These are phyloP conservation scores for Phaethornis superciliosus DNA, from an alignment of 2,113 vertebrate genomes.

Conservation along the genomic window DNA sequence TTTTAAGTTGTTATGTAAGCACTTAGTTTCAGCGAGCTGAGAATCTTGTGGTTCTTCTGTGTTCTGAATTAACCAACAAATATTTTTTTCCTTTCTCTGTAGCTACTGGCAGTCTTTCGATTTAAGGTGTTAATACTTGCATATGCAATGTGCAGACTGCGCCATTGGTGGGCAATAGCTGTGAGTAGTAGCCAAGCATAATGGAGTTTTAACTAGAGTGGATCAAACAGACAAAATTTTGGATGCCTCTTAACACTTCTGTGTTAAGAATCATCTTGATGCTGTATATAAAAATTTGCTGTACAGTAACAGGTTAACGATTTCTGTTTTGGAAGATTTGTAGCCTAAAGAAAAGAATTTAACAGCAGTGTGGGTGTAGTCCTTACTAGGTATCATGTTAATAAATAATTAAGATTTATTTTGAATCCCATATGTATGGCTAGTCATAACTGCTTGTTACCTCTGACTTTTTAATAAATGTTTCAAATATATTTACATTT, in stretches of 20 bases:
- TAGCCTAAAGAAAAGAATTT: background rate
- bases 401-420: background rate
- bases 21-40: background rate
- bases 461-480: background rate
- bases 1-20: background rate
- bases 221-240: background rate
- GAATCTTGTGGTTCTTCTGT: conserved; percentile 27
- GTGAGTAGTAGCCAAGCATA: conserved; percentile 78
- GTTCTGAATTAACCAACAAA: conserved; percentile 57
- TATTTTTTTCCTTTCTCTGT: conserved; percentile 43
- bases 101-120: conserved; percentile 94
- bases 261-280: conserved; percentile 30
- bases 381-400: background rate
- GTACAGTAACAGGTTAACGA: background rate
- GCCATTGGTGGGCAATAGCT: conserved; percentile 96
- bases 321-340: background rate
- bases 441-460: background rate
- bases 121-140: conserved; percentile 92
- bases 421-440: background rate
- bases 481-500: background rate
- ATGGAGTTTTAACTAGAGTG: conserved; percentile 3
- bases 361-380: background rate
- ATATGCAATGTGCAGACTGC: conserved; percentile 91
- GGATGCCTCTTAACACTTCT: background rate
- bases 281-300: background rate